Evolutionary conservation across 1,140 invertebrate species (phyloP).

Genomic region (Drosophila ficusphila): DNA sequence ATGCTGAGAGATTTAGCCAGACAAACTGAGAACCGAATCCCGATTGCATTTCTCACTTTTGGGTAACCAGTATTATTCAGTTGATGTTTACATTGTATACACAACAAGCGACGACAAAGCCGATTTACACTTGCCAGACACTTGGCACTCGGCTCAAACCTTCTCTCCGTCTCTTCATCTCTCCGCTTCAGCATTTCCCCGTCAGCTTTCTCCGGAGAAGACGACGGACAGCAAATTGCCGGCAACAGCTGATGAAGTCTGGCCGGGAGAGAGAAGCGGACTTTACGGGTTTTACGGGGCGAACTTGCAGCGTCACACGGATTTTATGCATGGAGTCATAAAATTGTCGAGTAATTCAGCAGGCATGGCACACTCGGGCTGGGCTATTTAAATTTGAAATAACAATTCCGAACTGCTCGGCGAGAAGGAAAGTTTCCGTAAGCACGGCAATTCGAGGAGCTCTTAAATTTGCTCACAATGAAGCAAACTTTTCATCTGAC

Average conservation of each 20-base stretch:
- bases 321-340: conserved; percentile 67
- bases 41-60: conserved; percentile 16
- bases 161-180: neutral
- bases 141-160: conserved; percentile 36
- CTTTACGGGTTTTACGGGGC: neutral
- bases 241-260: conserved; percentile 66
- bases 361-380: conserved; percentile 21
- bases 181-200: neutral
- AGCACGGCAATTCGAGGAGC: conserved; percentile 5
- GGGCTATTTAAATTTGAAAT: conserved; percentile 63
- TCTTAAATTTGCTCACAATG: conserved; percentile 59
- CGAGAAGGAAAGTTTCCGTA: conserved; percentile 40
- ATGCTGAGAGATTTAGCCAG: conserved; percentile 18
- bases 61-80: conserved; percentile 54
- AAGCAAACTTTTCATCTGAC: conserved; percentile 66
- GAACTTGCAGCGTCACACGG: conserved; percentile 55
- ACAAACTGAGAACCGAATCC: neutral
- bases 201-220: conserved; percentile 1
- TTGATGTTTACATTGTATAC: conserved; percentile 63
- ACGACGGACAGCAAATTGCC: conserved; percentile 15
- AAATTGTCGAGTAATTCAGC: conserved; percentile 61
- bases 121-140: conserved; percentile 54
- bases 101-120: conserved; percentile 54
- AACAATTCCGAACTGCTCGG: conserved; percentile 54
- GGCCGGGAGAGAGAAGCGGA: conserved; percentile 1